A percentile compares a stretch with the other conserved stretches of the same genome.
phyloP scores from a whole-genome alignment of 2,113 vertebrate genomes.

The Spea multiplicata region DNA sequence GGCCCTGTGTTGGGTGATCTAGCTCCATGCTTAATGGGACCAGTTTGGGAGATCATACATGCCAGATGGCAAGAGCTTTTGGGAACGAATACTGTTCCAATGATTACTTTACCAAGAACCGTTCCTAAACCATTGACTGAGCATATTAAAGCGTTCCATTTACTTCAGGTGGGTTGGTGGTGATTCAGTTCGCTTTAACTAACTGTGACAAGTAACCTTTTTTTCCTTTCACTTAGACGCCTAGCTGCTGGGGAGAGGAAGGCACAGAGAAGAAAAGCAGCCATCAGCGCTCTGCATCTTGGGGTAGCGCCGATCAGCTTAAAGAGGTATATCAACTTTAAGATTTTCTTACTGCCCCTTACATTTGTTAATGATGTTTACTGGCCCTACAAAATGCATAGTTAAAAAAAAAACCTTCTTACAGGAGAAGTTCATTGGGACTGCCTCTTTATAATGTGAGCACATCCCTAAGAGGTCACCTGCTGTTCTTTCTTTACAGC shows the following conservation, averaged over 20 bases:
- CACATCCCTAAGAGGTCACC: no score
- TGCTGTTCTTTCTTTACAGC: no score
- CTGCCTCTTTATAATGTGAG: no score
- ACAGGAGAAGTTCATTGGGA: no score
- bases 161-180: background rate
- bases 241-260: conserved; percentile 88
- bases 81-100: no score
- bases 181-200: background rate
- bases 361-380: background rate
- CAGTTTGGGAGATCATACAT: no score
- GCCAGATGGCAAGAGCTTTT: no score
- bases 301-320: conserved; percentile 91
- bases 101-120: background rate
- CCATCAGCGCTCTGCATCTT: conserved; percentile 90
- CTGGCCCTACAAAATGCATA: no score
- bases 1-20: no score
- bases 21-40: no score
- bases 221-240: conserved; percentile 72
- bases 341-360: background rate
- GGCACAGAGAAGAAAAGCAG: conserved; percentile 76
- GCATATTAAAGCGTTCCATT: background rate
- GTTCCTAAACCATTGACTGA: background rate
- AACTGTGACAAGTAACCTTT: background rate
- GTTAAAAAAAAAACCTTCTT: no score
- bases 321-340: conserved; percentile 82